Evolutionary conservation across 1,140 invertebrate species (phyloP), one percentile per base, ranked within the genome.

Genomic region (Sinonovacula constricta): DNA sequence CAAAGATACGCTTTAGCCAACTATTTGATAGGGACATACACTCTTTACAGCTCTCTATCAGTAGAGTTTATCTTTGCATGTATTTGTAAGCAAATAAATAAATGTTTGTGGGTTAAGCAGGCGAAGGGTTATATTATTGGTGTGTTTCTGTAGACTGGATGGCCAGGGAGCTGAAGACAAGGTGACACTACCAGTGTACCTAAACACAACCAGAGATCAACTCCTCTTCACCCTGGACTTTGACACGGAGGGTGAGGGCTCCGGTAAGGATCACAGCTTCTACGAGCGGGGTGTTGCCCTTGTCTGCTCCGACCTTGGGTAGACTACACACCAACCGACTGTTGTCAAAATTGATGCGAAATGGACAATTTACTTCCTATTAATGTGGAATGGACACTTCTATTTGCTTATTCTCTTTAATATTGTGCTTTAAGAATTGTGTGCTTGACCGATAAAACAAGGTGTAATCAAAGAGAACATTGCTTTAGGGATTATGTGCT

Each of bases 241-340:
- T 86, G 95, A 96, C 83, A 95, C 97, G 39, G 96, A 95, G 36
- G 93, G 95, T 49, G 95, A 95, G 94, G 71, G 95, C 94, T 79
- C 96, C 95, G 92, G 96, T 96, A 89, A 95, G 94, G 79, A 96
- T 96, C 90, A 90, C 81, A 87, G 86, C 72, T 91, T 99, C 93
- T 99, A 99, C 91, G 98, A 99, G 91, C 93, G 98, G 75, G 98
- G 98, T 75, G 98, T 99, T 1, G 98, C 98, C 22, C 71, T 93
- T 24, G 88, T 90, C 70, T 87, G 84, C 63, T 91, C 90, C 33
- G 84, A 88, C 53, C 82, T 91, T 28, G 87, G 87, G 56, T 89
- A 89, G 82, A 77, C 18, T 63, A n/a, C n/a, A n/a, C n/a, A n/a
- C n/a, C n/a, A n/a, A n/a, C n/a, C n/a, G n/a, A n/a, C n/a, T n/a